Evolutionary conservation across 2,888 invertebrate genomes (phyloP).

Genomic region (Agriotes lineatus): DNA sequence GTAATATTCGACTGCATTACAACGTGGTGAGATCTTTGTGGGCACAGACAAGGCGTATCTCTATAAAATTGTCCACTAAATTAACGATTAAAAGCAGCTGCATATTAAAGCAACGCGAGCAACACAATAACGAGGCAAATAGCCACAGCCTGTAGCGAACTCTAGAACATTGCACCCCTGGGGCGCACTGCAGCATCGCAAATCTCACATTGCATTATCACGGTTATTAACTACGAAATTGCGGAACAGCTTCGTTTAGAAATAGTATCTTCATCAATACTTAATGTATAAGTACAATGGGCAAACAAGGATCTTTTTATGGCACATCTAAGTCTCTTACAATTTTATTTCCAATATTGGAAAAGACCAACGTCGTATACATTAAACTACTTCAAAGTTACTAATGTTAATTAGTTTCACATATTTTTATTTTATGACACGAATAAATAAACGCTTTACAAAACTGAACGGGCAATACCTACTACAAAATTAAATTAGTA

Average conservation of each 20-base stretch:
- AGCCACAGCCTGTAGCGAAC: slow-evolving; percentile 5
- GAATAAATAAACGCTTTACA: too few relatives aligned
- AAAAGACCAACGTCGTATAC: too few relatives aligned
- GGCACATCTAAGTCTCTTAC: too few relatives aligned
- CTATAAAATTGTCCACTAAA: background rate
- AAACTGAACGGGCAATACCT: too few relatives aligned
- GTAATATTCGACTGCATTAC: background rate
- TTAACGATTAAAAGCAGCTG: slow-evolving; percentile 12
- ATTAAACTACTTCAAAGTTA: too few relatives aligned
- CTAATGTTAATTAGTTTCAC: too few relatives aligned
- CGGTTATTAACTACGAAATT: slow-evolving; percentile 27
- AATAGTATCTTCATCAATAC: too few relatives aligned
- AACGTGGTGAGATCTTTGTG: background rate
- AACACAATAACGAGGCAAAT: slow-evolving; percentile 17
- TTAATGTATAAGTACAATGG: too few relatives aligned
- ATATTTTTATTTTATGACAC: too few relatives aligned
- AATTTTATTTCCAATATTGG: too few relatives aligned
- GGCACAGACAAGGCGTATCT: background rate
- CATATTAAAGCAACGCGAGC: slow-evolving; percentile 11
- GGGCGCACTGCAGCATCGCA: slow-evolving; percentile 23
- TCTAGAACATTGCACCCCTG: slow-evolving; percentile 18
- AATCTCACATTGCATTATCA: slow-evolving; percentile 23
- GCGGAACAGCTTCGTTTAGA: slow-evolving; percentile 2
- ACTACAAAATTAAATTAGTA: too few relatives aligned
- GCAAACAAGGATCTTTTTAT: too few relatives aligned